Percentiles rank a stretch among this genome's conserved stretches.
Evolutionary conservation across 1,140 invertebrate species (phyloP).

Genomic region (Bombus haemorrhoidalis): DNA sequence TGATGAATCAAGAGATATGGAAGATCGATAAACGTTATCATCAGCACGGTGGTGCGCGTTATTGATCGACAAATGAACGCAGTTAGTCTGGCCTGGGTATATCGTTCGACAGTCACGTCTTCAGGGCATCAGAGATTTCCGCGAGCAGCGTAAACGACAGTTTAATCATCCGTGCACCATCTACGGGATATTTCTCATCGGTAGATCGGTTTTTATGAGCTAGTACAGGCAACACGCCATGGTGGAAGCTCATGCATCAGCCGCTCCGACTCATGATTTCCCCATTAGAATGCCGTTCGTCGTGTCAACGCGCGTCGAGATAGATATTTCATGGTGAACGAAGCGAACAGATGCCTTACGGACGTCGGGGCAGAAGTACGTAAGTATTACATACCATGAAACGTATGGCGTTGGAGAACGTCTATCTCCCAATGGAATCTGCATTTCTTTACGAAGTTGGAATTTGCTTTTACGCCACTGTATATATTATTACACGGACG

Average conservation of each 20-base stretch:
- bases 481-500: too few species aligned
- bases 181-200: constrained; percentile 47
- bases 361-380: constrained; percentile 7
- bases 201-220: constrained; percentile 60
- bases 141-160: constrained; percentile 57
- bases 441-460: background rate
- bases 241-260: constrained; percentile 59
- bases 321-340: constrained; percentile 69
- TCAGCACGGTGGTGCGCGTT: background rate
- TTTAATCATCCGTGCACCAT: constrained; percentile 59
- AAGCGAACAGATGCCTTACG: constrained; percentile 52
- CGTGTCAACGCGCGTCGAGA: constrained; percentile 53
- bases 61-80: constrained; percentile 32
- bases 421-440: constrained; percentile 1
- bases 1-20: too few species aligned
- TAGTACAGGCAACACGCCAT: constrained; percentile 25
- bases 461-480: too few species aligned
- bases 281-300: constrained; percentile 62
- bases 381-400: background rate
- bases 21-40: background rate
- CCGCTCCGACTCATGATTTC: constrained; percentile 67
- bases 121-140: constrained; percentile 33
- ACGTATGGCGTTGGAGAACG: constrained; percentile 4
- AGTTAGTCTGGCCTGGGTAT: background rate
- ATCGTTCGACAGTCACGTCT: constrained; percentile 21